Conservation (phyloP, 2,797 vertebrate species). For the Erpetoichthys calabaricus region DNA sequence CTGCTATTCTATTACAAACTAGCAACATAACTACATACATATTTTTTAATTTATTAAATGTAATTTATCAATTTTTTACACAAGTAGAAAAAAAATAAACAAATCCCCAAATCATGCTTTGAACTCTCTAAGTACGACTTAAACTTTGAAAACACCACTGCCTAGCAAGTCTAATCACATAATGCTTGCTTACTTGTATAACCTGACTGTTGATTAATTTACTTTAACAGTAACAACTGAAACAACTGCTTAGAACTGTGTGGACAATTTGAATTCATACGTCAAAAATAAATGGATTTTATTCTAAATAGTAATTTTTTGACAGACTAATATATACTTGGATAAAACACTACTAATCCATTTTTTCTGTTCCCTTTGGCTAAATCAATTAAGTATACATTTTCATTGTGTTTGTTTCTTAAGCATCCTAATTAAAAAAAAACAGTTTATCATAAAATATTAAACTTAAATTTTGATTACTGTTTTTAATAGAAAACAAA, state of each 20-base stretch:
- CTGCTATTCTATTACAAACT: no score
- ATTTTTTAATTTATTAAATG: no score
- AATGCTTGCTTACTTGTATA: neutral
- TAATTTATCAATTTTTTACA: no score
- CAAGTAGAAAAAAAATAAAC: no score
- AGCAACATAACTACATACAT: no score
- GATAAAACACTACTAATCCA: neutral
- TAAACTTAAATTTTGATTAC: no score
- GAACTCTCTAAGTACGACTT: neutral
- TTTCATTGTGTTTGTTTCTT: no score
- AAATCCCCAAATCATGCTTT: neutral
- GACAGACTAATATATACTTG: neutral
- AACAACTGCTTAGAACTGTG: neutral
- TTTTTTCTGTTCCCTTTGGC: no score
- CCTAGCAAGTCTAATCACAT: neutral
- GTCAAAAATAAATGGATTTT: neutral
- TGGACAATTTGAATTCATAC: neutral
- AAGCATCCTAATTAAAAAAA: no score
- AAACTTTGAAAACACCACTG: neutral
- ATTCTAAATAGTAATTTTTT: conserved; percentile 3
- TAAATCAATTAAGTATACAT: no score
- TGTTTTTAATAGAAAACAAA: no score
- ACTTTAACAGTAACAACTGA: neutral
- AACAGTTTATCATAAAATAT: no score
- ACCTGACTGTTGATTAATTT: neutral